Conservation (phyloP, 2,888 invertebrate genomes). For the Cataglyphis livida region DNA sequence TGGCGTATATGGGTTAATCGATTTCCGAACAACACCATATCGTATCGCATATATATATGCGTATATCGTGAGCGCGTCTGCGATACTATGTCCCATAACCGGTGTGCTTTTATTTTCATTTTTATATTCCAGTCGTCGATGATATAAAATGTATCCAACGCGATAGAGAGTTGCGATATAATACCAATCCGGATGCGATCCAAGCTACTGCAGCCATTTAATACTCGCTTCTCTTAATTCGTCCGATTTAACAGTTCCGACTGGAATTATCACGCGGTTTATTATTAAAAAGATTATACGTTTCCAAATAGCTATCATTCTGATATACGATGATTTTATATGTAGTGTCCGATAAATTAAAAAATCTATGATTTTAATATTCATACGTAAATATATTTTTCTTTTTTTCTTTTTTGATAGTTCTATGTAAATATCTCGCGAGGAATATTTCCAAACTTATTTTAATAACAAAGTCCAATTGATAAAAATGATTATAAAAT, state of each 20-base stretch:
- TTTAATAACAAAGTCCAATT: neutral
- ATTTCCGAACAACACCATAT: constrained; percentile 45
- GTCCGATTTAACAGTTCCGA: constrained; percentile 65
- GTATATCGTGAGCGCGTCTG: constrained; percentile 14
- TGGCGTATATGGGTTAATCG: constrained; percentile 41
- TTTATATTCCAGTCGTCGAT: constrained; percentile 35
- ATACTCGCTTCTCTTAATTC: constrained; percentile 69
- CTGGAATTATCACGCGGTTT: constrained; percentile 55
- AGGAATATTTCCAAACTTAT: constrained; percentile 8
- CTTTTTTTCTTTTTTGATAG: neutral
- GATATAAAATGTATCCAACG: constrained; percentile 32
- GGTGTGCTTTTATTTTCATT: constrained; percentile 47
- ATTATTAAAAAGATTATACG: neutral
- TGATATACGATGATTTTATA: neutral
- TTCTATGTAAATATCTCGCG: neutral
- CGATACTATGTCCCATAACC: constrained; percentile 35
- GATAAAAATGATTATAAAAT: constrained; percentile 15
- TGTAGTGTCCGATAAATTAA: neutral
- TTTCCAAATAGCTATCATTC: neutral
- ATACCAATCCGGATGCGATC: constrained; percentile 35
- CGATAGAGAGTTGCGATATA: constrained; percentile 28
- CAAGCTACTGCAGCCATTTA: constrained; percentile 60
- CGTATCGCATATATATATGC: constrained; percentile 8
- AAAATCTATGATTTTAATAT: neutral
- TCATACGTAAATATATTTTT: neutral